Evolutionary conservation across 2,797 vertebrate genomes (phyloP).

Genomic region (Pogoniulus pusillus): DNA sequence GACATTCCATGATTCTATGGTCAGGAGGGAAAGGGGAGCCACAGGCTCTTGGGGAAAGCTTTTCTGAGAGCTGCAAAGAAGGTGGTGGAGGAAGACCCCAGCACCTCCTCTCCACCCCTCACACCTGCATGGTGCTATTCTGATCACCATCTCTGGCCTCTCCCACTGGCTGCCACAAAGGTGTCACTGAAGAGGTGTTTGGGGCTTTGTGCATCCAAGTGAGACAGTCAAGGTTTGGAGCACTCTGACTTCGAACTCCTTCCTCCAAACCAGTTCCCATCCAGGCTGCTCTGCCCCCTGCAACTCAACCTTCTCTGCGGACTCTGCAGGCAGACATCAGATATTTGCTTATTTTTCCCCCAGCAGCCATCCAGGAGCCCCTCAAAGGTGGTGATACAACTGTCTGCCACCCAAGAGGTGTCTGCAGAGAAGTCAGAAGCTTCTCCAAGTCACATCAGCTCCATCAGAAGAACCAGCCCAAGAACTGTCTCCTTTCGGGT

Average conservation of each 20-base stretch:
- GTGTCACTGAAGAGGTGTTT: neutral
- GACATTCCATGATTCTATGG: too few relatives aligned
- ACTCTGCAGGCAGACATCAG: neutral
- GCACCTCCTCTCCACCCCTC: neutral
- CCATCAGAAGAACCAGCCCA: conserved; percentile 83
- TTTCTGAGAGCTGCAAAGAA: neutral
- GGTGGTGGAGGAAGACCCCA: neutral
- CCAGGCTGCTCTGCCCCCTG: neutral
- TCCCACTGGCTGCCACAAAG: fast-evolving
- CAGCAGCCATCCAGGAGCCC: conserved; percentile 14
- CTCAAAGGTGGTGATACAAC: neutral
- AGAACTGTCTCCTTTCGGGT: conserved; percentile 91
- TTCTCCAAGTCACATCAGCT: conserved; percentile 46
- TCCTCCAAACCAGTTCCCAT: neutral
- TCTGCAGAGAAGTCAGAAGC: conserved; percentile 15
- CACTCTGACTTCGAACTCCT: neutral
- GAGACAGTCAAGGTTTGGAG: neutral
- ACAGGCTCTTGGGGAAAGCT: neutral
- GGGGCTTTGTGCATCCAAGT: neutral
- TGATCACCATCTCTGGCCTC: neutral
- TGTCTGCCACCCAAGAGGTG: neutral
- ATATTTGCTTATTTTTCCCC: neutral
- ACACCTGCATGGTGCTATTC: too few relatives aligned
- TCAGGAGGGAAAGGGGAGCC: neutral
- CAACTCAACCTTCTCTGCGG: neutral